phyloP scores from a whole-genome alignment of 2,113 vertebrate species.

The Rhineura floridana region DNA sequence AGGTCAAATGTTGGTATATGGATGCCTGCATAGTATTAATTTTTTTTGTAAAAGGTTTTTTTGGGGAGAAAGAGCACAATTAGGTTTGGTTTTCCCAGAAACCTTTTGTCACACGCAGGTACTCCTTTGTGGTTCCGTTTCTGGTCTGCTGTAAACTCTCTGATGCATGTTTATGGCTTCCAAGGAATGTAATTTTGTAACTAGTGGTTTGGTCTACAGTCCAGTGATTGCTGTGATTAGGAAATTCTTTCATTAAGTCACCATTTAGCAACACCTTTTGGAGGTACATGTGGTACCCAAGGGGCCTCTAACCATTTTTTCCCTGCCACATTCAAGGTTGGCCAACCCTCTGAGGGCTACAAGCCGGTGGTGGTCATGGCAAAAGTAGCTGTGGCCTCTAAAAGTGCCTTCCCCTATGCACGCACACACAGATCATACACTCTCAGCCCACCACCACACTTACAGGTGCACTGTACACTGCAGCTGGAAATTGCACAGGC shows the following conservation, averaged over 20 bases:
- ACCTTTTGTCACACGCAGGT: not conserved
- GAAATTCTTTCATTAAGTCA: not conserved
- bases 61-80: not conserved
- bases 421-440: no score
- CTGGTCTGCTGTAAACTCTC: not conserved
- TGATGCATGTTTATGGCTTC: conserved; percentile 7
- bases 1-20: not conserved
- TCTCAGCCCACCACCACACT: no score
- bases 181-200: conserved; percentile 6
- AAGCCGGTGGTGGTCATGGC: no score
- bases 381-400: no score
- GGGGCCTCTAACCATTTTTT: no score
- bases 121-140: not conserved
- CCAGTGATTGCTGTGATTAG: not conserved
- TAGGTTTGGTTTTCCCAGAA: not conserved
- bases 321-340: no score
- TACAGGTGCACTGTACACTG: not conserved
- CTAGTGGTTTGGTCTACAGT: not conserved
- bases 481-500: not conserved
- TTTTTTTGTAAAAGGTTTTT: not conserved
- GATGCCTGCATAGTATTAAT: not conserved
- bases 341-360: no score
- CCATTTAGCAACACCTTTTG: not conserved
- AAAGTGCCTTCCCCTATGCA: no score
- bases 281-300: no score